Evolutionary conservation across 2,888 invertebrate genomes (phyloP), one percentile per base, ranked within the genome.

Genomic region (Tetramorium bicarinatum): DNA sequence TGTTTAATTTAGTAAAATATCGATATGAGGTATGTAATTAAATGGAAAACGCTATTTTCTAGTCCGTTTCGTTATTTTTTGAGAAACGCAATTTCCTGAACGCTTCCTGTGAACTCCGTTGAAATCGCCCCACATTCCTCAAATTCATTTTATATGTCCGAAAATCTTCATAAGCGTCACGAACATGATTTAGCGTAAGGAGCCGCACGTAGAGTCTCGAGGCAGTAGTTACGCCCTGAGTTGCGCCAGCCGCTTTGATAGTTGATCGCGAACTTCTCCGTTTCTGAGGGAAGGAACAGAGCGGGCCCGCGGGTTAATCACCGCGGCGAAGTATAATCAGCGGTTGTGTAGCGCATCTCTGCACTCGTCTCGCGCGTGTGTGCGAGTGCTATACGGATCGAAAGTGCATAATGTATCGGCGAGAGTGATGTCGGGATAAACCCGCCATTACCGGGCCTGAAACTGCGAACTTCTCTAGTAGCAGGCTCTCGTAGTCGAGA

Each of bases 311-410:
- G 82, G 49, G 54, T 89, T 90, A 89, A 91, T 88, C 89, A 82
- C 85, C 59, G 66, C 47, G 47, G 52, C 15, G 84, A 81, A 62
- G 82, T 80, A 83, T 89, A 89, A 90, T 91, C 89, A 76, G 64
- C 72, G 85, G 84, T 74, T 59, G 80, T 64, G 29, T 59, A 61
- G 59, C 64, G 62, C 47, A n/a, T 2, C n/a, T 18, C 13, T 3
- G 29, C 54, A 11, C 18, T 15, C 13, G 15, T 3, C 21, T 13
- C 29, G 18, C 34, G 47, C 67, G 56, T 49, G 34, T 34, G 7
- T n/a, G 44, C 44, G 21, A 81, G 81, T 74, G 75, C 52, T 76
- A 25, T 18, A 52, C 80, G 41, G 71, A 21, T 64, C 71, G 87
- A 87, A 74, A 85, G 84, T 83, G 84, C 71, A 88, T 87, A 88